phyloP scores from a whole-genome alignment of 2,888 invertebrate genomes.

The Zeuzera pyrina region DNA sequence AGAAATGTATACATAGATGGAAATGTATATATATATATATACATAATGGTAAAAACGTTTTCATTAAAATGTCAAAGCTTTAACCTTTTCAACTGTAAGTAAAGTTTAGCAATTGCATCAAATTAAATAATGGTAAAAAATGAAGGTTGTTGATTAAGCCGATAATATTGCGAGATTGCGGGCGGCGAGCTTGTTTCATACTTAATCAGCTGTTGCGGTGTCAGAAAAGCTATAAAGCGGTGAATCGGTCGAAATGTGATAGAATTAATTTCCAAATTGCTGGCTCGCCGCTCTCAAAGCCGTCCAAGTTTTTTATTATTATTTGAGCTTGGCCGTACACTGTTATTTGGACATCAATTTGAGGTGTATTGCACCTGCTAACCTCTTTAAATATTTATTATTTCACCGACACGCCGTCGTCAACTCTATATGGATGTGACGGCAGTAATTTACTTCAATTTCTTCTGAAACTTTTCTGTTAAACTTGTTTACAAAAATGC shows the following conservation, averaged over 20 bases:
- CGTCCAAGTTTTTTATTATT: constrained; percentile 39
- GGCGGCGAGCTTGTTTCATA: constrained; percentile 37
- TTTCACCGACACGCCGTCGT: constrained; percentile 34
- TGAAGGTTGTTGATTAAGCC: constrained; percentile 32
- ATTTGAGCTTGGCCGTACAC: constrained; percentile 40
- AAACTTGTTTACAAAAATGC: too few relatives aligned
- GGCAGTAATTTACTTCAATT: too few relatives aligned
- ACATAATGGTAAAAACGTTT: too few relatives aligned
- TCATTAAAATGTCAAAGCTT: too few relatives aligned
- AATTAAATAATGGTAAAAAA: too few relatives aligned
- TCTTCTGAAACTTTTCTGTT: too few relatives aligned
- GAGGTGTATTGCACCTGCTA: constrained; percentile 59
- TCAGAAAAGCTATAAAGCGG: constrained; percentile 42
- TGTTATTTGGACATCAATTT: constrained; percentile 60
- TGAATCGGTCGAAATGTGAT: constrained; percentile 46
- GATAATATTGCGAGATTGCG: constrained; percentile 42
- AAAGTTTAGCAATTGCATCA: too few relatives aligned
- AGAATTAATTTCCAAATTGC: constrained; percentile 63
- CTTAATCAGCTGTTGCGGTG: constrained; percentile 53
- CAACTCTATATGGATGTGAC: constrained; percentile 22
- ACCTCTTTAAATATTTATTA: constrained; percentile 63
- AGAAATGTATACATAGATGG: too few relatives aligned
- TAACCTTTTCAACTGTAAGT: too few relatives aligned
- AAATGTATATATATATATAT: too few relatives aligned
- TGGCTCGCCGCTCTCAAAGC: constrained; percentile 40